Evolutionary conservation across 2,888 invertebrate species (phyloP).

Genomic region (Eristalis arbustorum): DNA sequence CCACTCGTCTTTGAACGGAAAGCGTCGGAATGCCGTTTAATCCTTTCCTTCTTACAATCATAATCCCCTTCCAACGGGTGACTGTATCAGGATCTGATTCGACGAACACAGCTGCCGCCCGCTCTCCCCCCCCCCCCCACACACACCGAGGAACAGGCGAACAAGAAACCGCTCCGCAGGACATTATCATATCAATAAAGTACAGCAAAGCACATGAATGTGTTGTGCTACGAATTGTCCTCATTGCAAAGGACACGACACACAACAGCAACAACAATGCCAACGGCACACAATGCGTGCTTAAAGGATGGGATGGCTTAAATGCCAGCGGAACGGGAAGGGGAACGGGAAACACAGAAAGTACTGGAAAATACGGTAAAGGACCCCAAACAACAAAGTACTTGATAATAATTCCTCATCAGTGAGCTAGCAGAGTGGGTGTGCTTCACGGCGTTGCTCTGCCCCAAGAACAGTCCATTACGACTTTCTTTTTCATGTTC

Average conservation of each 20-base stretch:
- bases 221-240: conserved; percentile 36
- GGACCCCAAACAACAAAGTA: conserved; percentile 29
- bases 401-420: conserved; percentile 51
- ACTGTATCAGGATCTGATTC: conserved; percentile 17
- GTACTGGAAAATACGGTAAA: conserved; percentile 11
- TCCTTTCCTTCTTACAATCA: conserved; percentile 16
- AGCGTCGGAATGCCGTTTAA: not conserved
- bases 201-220: conserved; percentile 47
- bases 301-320: not conserved
- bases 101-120: not conserved
- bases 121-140: no score
- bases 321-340: not conserved
- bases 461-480: conserved; percentile 44
- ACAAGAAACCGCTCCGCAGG: conserved; percentile 41
- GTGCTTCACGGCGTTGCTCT: not conserved
- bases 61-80: conserved; percentile 14
- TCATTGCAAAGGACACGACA: conserved; percentile 18
- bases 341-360: conserved; percentile 25
- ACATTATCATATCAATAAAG: conserved; percentile 65
- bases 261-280: conserved; percentile 38
- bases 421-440: not conserved
- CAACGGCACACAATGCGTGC: not conserved
- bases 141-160: not conserved
- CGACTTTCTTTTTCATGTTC: conserved; percentile 38
- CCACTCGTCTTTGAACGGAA: not conserved